Percentiles rank a stretch among this genome's conserved stretches.
These are phyloP conservation scores for Bellardia pandia DNA, from an alignment of 2,888 invertebrate genomes.

Conservation along the genomic window DNA sequence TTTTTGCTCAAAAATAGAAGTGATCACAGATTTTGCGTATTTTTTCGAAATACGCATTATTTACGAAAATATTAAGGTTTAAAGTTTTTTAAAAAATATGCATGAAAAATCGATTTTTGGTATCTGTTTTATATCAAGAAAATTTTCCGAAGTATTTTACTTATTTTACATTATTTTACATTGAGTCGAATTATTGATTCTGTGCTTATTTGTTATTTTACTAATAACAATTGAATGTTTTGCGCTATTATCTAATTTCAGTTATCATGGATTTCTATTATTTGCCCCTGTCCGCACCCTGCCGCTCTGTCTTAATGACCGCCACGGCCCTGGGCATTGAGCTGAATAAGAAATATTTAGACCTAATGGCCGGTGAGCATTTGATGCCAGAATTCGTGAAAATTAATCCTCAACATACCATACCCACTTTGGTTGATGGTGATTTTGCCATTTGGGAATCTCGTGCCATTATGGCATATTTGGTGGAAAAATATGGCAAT, in stretches of 20 bases:
- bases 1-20: too few relatives aligned
- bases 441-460: constrained; percentile 93
- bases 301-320: constrained; percentile 87
- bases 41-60: too few relatives aligned
- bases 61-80: too few relatives aligned
- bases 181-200: too few relatives aligned
- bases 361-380: constrained; percentile 88
- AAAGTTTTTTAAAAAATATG: too few relatives aligned
- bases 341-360: constrained; percentile 86
- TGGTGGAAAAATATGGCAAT: constrained; percentile 92
- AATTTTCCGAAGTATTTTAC: too few relatives aligned
- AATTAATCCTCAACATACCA: constrained; percentile 92
- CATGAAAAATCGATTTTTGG: too few relatives aligned
- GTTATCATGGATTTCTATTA: constrained; percentile 87
- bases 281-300: constrained; percentile 87
- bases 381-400: constrained; percentile 89
- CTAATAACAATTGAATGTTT: not conserved
- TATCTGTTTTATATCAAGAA: too few relatives aligned
- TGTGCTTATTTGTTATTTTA: too few relatives aligned
- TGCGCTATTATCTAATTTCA: not conserved
- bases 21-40: too few relatives aligned
- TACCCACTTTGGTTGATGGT: constrained; percentile 93
- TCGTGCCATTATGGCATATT: constrained; percentile 91
- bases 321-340: constrained; percentile 88
- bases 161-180: too few relatives aligned